Evolutionary conservation across 2,888 invertebrate species (phyloP).

Genomic region (Eupithecia subumbrata): DNA sequence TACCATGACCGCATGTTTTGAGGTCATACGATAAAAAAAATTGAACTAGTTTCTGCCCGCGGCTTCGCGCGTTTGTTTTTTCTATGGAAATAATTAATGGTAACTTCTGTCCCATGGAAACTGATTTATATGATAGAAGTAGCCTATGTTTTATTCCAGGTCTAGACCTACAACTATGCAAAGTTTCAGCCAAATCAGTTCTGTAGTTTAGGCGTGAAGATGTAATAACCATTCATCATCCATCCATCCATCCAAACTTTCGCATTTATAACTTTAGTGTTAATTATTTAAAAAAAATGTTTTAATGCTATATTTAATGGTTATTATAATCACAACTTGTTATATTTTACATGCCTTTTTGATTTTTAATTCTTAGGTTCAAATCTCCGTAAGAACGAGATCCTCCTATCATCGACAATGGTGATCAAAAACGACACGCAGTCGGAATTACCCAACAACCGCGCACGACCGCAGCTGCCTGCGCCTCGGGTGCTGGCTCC

Average conservation of each 20-base stretch:
- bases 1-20: background rate
- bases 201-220: background rate
- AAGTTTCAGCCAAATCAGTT: background rate
- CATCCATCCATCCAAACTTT: background rate
- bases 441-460: conserved; percentile 87
- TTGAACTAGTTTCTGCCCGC: background rate
- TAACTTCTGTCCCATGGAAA: too few relatives aligned
- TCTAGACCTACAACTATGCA: background rate
- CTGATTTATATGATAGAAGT: background rate
- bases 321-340: background rate
- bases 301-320: background rate
- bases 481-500: conserved; percentile 67
- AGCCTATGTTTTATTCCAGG: background rate
- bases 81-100: background rate
- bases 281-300: too few relatives aligned
- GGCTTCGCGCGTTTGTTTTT: background rate
- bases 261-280: background rate
- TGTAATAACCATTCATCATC: background rate
- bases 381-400: conserved; percentile 83
- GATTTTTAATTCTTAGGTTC: conserved; percentile 55
- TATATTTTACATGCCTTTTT: background rate
- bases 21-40: background rate
- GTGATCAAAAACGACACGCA: conserved; percentile 91
- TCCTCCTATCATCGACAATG: conserved; percentile 84
- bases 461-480: conserved; percentile 63